A percentile compares a stretch with the other conserved stretches of the same genome.
Evolutionary conservation across 2,888 invertebrate genomes (phyloP).

Genomic region (Neoaliturus tenellus): DNA sequence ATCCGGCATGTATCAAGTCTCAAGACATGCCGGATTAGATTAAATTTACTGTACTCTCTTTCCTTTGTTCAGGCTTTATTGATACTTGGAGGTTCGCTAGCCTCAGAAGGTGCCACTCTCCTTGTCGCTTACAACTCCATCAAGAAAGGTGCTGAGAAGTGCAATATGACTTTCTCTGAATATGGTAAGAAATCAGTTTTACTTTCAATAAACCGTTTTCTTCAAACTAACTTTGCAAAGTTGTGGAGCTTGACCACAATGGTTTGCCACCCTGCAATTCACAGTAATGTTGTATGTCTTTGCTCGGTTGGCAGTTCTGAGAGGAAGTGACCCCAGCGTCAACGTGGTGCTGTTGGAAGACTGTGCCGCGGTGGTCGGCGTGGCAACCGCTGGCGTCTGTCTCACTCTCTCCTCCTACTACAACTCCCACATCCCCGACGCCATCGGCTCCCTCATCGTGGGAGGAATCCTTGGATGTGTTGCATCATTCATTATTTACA

Average conservation of each 20-base stretch:
- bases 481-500: conserved; percentile 96
- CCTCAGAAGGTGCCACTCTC: conserved; percentile 94
- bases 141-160: conserved; percentile 86
- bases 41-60: too few species aligned
- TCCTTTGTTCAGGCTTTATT: conserved; percentile 83
- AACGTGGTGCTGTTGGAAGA: conserved; percentile 99
- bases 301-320: conserved; percentile 79
- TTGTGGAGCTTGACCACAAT: too few species aligned
- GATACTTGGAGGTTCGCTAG: conserved; percentile 90
- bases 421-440: conserved; percentile 89
- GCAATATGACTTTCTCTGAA: conserved; percentile 86
- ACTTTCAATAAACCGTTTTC: too few species aligned
- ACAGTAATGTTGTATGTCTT: conserved; percentile 34
- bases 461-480: conserved; percentile 89
- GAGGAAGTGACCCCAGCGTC: conserved; percentile 96
- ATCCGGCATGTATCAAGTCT: too few species aligned
- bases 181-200: too few species aligned
- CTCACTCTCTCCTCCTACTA: conserved; percentile 91
- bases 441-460: conserved; percentile 90
- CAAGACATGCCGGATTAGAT: too few species aligned
- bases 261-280: too few species aligned
- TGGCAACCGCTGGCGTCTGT: conserved; percentile 86
- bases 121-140: conserved; percentile 93
- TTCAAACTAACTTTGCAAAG: too few species aligned
- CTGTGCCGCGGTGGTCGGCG: conserved; percentile 91